Base-by-base conservation (phyloP, 2,888 invertebrate genomes). In the Ochropleura plecta region DNA sequence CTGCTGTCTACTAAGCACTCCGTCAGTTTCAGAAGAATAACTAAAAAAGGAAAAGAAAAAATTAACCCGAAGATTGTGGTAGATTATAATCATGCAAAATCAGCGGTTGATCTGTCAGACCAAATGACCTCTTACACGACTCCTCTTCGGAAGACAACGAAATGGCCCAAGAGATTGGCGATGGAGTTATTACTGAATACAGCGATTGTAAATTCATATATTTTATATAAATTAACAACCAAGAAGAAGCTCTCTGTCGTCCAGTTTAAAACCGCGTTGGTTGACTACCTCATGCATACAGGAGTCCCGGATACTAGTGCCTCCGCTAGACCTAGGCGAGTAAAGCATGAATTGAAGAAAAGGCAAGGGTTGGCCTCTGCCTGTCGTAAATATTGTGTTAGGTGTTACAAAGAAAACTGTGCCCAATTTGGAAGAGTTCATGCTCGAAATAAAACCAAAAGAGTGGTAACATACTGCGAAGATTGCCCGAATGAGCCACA, bases 31-130 rank as follows among this genome's bases (percentile, higher is more conserved):
- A 51, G 42, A 42, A 48, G 48, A 46, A 53, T 73, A 49, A 78
- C 60, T 66, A 65, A 77, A 72, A 70, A 70, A 62, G 70, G 72
- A 62, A 77, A 79, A 72, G 68, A 40, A 46, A 69, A 59, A 30
- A 71, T 48, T n/a, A 81, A 79, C 74, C 81, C 81, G 71, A 66
- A 69, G 59, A 79, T 79, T 68, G 72, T 86, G 48, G 20, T 86
- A 59, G 82, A 84, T 70, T 87, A 86, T 76, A 86, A 85, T 65
- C 78, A 86, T 60, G 78, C 82, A 63, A 85, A 85, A 79, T 70
- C 73, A 76, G 73, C 70, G 60, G 82, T 83, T 66, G 82, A 85
- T 81, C 65, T 81, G 67, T 66, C 78, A 55, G 86, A 86, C 70
- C 83, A 86, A 73, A 86, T 86, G 84, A 72, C 79, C 42, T 60